phyloP scores from a whole-genome alignment of 2,113 vertebrate species.

The Pelecanoides urinatrix region DNA sequence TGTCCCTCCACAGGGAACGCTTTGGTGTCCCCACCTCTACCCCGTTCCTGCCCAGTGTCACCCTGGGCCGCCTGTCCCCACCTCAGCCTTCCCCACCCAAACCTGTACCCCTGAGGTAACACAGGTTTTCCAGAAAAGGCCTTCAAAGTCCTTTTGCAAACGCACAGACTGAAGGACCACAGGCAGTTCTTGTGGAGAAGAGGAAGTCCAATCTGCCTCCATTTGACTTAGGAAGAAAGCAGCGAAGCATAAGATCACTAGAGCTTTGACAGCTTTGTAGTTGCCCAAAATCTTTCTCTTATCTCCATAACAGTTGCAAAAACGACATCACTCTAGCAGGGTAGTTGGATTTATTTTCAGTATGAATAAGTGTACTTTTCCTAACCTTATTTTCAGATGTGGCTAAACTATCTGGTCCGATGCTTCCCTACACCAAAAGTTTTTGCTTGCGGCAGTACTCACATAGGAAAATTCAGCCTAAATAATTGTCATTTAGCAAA shows the following conservation, averaged over 20 bases:
- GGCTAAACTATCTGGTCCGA: neutral
- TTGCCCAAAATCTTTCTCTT: neutral
- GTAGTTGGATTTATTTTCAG: neutral
- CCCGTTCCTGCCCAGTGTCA: accelerated
- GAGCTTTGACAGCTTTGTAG: neutral
- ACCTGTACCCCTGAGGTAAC: neutral
- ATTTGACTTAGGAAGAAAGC: neutral
- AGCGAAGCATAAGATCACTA: neutral
- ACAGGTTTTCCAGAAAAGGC: neutral
- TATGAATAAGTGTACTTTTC: neutral
- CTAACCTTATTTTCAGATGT: neutral
- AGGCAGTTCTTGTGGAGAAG: neutral
- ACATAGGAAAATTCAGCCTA: neutral
- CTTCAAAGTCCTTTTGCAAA: neutral
- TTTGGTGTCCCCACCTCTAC: neutral
- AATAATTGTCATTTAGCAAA: neutral
- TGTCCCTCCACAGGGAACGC: accelerated
- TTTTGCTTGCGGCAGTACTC: neutral
- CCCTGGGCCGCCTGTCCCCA: neutral
- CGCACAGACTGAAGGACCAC: neutral
- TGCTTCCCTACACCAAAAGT: neutral
- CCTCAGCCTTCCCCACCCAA: neutral
- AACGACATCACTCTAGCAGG: neutral
- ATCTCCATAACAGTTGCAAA: neutral
- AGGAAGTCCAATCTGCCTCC: neutral